Conservation (phyloP, 1,140 invertebrate genomes). For the Cydia amplana region DNA sequence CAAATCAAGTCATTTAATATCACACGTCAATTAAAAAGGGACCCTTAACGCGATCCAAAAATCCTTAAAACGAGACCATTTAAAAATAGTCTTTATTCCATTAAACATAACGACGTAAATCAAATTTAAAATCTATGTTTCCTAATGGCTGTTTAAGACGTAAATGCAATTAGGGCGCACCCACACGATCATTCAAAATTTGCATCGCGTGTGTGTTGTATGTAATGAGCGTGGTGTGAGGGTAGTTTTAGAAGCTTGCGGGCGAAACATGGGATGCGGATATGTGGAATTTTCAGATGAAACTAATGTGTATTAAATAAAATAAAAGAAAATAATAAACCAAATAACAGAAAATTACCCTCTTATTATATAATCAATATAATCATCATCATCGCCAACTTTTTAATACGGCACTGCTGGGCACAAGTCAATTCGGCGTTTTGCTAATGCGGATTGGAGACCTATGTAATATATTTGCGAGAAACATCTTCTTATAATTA, state of each 20-base stretch:
- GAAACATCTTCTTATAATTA: too few species aligned
- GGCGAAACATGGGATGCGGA: background rate
- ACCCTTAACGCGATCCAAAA: slow-evolving; percentile 20
- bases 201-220: slow-evolving; percentile 14
- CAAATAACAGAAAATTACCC: too few species aligned
- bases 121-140: slow-evolving; percentile 22
- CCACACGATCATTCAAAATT: slow-evolving; percentile 24
- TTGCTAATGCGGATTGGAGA: too few species aligned
- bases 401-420: too few species aligned
- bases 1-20: slow-evolving; percentile 28
- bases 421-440: too few species aligned
- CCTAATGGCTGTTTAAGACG: slow-evolving; percentile 30
- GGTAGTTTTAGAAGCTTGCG: slow-evolving; percentile 25
- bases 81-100: background rate
- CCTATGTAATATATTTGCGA: too few species aligned
- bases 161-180: slow-evolving; percentile 27
- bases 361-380: too few species aligned
- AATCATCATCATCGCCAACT: too few species aligned
- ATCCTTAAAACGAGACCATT: background rate
- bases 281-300: background rate
- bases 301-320: too few species aligned
- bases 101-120: background rate
- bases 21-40: slow-evolving; percentile 19
- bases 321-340: too few species aligned
- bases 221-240: slow-evolving; percentile 22